Base-by-base conservation (phyloP, 1,140 invertebrate species). In the Cherax quadricarinatus region DNA sequence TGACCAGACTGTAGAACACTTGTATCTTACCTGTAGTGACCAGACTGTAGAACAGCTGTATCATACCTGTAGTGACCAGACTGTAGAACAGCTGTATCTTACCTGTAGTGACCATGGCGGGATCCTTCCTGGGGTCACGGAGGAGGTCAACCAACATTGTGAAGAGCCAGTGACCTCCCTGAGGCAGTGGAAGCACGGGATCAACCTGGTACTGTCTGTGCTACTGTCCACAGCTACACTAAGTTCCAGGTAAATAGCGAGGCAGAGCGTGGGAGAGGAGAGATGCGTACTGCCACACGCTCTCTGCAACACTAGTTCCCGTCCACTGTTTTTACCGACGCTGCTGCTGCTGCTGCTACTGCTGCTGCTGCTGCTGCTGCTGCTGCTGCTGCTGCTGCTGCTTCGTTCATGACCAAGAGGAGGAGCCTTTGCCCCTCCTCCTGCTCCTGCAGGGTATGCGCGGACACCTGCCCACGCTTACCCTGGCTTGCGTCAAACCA, bases 71-170 rank as follows among this genome's bases (percentile, higher is more conserved):
- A 24, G 66, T n/a, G 66, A 75, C 16, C 16, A 30, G 70, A 18
- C 62, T 10, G 70, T 14, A 75, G n/a, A n/a, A 30, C 10, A 21
- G 4, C 53, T 66, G 10, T 24, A 14, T 48, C 88, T 75, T 83
- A 89, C 88, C 88, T 89, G 88, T 62, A 78, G 80, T 83, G 24
- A 89, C 88, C 66, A 89, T n/a, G 51, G 18, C 75, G 60, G 30
- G 60, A 30, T 89, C 88, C 88, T 79, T 57, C 62, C 81, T 70
- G 18, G 88, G 80, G 88, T 89, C 88, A 14, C 88, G 80, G 49
- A 73, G 62, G 12, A 89, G 57, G 60, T 89, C 88, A 53, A 89
- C 88, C 81, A 89, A 66, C 88, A 89, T 89, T 9, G 9, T 70
- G 24, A 85, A 21, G 16, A 6, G 70, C 24, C 24, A 30, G n/a